Evolutionary conservation across 2,888 invertebrate species (phyloP), one percentile per base, ranked within the genome.

Genomic region (Palloptera scutellata): DNA sequence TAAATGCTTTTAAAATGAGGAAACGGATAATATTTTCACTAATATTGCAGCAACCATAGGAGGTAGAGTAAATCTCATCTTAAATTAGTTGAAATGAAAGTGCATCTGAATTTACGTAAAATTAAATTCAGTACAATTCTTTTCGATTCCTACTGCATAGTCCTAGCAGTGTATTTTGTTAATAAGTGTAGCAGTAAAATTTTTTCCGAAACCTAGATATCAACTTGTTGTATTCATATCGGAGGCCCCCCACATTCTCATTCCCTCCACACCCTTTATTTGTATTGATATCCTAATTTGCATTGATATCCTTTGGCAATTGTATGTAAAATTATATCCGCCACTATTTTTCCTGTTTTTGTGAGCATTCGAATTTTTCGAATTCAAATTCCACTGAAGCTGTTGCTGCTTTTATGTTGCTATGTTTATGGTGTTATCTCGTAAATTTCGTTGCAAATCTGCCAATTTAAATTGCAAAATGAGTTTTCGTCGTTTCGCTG

Each of bases 381-480:
- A 30, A 30, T 6, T 30, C 6, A 30, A 30, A 2, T 30, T 2
- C 30, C 30, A 30, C 30, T 30, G n/a, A n/a, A n/a, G 30, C 30
- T 6, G 13, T 11, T 48, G 48, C n/a, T 15, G n/a, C 15, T 19
- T 30, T 20, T 19, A 20, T 30, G 19, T 60, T 60, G 48, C n/a
- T 15, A 15, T 48, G 5, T 48, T 48, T 15, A 30, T 30, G 30
- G 30, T 15, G 48, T 15, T 48, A 48, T 48, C 48, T 48, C 48
- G 48, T 20, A 60, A 60, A 13, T 45, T n/a, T 2, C 51, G 48
- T 12, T 51, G 60, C 43, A 43, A 20, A 55, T 41, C 63, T 45
- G 63, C 54, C 55, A 55, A 63, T 63, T 63, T 63, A 43, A 62
- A 62, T 62, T 62, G 61, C 53, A 61, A 54, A 15, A 30, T 30